Conservation (phyloP, 2,113 vertebrate species). For the human region GRCh38 chr9:36900001-36900500, state of each 20-base stretch:
- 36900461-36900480: not conserved
- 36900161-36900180: not conserved
- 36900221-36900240: not conserved
- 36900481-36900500: not conserved
- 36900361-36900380: not conserved
- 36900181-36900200: not conserved
- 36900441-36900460: not conserved
- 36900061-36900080: not conserved
- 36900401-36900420: no score
- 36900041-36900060: not conserved
- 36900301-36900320: not conserved
- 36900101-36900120: not conserved
- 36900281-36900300: not conserved
- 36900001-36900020: not conserved
- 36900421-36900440: not conserved
- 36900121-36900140: not conserved
- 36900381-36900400: accelerated
- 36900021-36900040: not conserved
- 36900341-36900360: no score
- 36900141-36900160: not conserved
- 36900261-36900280: not conserved
- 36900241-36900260: not conserved
- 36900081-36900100: not conserved
- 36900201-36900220: not conserved
- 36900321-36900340: not conserved